Conservation (phyloP, 2,113 vertebrate genomes). For the Okapia johnstoni region DNA sequence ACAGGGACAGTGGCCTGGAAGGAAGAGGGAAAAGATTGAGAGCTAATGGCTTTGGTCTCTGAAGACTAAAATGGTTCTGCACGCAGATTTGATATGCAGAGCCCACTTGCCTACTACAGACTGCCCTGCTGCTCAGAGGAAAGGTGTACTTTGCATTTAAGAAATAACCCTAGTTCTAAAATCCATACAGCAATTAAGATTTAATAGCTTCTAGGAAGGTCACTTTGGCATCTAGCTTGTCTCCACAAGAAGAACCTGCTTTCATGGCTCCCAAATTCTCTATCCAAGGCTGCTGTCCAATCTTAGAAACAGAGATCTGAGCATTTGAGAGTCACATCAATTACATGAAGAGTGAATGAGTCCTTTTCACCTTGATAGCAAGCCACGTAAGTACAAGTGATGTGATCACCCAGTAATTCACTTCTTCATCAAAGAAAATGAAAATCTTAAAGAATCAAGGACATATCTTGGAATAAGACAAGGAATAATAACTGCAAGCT, state of each 20-base stretch:
- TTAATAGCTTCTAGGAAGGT: neutral
- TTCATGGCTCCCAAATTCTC: neutral
- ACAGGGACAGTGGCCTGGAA: neutral
- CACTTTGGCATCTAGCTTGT: neutral
- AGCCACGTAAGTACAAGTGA: neutral
- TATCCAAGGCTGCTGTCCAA: constrained; percentile 1
- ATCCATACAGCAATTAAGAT: neutral
- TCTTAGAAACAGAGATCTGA: constrained; percentile 9
- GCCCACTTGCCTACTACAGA: accelerated
- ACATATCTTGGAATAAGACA: neutral
- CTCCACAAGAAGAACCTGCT: neutral
- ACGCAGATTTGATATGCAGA: neutral
- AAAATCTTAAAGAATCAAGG: constrained; percentile 29
- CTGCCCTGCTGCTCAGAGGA: accelerated
- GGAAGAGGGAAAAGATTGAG: neutral
- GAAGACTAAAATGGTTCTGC: neutral
- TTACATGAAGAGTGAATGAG: neutral
- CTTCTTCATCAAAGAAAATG: neutral
- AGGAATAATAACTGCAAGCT: constrained; percentile 18
- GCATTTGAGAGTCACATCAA: neutral
- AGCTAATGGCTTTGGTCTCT: neutral
- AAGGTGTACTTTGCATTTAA: neutral
- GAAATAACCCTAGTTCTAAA: neutral
- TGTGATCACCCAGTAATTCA: neutral
- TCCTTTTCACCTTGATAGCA: neutral